phyloP scores from a whole-genome alignment of 1,140 invertebrate genomes.

The Drosophila teissieri region DNA sequence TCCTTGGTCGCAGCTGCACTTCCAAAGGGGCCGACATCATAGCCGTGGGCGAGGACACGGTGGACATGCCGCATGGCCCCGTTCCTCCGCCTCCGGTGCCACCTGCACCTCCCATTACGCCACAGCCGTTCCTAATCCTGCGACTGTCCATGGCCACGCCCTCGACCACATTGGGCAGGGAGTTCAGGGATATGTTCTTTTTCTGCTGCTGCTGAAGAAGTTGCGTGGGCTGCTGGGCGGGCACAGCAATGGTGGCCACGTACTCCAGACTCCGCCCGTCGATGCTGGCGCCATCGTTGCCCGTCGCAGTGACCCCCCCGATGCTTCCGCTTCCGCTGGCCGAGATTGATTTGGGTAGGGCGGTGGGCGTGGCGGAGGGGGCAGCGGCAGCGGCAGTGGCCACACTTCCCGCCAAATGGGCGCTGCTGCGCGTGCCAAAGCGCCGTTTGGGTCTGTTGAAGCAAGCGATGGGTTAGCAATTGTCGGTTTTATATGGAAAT shows the following conservation, averaged over 20 bases:
- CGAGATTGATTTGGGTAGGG: conserved; percentile 73
- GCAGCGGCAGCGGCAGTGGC: conserved; percentile 14
- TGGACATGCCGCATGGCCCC: conserved; percentile 55
- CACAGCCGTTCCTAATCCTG: conserved; percentile 49
- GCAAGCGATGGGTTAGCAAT: conserved; percentile 16
- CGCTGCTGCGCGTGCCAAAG: conserved; percentile 79
- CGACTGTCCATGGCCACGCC: conserved; percentile 72
- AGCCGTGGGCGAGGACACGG: conserved; percentile 74
- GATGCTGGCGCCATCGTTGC: conserved; percentile 58
- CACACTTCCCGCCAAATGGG: conserved; percentile 61
- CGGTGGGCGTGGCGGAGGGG: conserved; percentile 25
- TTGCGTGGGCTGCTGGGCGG: conserved; percentile 56
- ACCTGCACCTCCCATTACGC: conserved; percentile 9
- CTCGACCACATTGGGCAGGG: conserved; percentile 79
- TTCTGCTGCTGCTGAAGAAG: conserved; percentile 79
- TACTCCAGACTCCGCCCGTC: conserved; percentile 66
- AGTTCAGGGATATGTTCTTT: conserved; percentile 78
- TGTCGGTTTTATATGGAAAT: neutral
- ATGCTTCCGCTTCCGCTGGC: conserved; percentile 66
- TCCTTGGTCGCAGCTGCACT: conserved; percentile 61
- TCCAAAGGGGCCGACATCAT: conserved; percentile 64
- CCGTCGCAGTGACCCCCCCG: conserved; percentile 29
- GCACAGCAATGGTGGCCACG: conserved; percentile 50
- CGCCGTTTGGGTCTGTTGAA: conserved; percentile 71
- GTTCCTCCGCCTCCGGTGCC: conserved; percentile 20